A percentile compares a stretch with the other conserved stretches of the same genome.
These are phyloP conservation scores for Theristicus caerulescens DNA, from an alignment of 2,113 vertebrate species.

Conservation along the genomic window DNA sequence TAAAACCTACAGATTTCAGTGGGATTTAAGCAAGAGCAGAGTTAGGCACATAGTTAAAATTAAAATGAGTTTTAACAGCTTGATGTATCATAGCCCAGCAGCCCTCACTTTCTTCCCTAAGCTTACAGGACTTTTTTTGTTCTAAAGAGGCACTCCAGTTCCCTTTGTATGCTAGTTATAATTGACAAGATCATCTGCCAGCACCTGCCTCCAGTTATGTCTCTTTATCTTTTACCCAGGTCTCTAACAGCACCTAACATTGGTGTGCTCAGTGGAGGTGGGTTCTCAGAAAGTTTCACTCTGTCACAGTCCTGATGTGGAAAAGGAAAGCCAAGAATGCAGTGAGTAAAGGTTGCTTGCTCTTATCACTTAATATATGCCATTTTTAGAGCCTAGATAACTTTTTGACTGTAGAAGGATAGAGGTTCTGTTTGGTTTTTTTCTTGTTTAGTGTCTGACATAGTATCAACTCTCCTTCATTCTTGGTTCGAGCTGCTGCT, in stretches of 20 bases:
- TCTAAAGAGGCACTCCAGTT: neutral
- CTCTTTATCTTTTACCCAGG: neutral
- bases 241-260: neutral
- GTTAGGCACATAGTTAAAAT: neutral
- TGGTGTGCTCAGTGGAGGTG: neutral
- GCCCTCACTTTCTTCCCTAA: neutral
- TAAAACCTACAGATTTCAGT: neutral
- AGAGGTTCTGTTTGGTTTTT: accelerated
- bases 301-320: neutral
- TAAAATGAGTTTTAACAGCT: neutral
- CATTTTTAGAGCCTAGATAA: neutral
- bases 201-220: neutral
- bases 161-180: neutral
- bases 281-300: neutral
- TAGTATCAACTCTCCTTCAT: neutral
- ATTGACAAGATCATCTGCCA: neutral
- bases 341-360: neutral
- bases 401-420: neutral
- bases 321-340: neutral
- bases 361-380: neutral
- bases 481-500: neutral
- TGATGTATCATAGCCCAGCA: neutral
- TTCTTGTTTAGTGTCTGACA: neutral
- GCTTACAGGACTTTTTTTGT: neutral
- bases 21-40: neutral